Evolutionary conservation across 2,888 invertebrate genomes (phyloP).

Genomic region (Bombylius discolor): DNA sequence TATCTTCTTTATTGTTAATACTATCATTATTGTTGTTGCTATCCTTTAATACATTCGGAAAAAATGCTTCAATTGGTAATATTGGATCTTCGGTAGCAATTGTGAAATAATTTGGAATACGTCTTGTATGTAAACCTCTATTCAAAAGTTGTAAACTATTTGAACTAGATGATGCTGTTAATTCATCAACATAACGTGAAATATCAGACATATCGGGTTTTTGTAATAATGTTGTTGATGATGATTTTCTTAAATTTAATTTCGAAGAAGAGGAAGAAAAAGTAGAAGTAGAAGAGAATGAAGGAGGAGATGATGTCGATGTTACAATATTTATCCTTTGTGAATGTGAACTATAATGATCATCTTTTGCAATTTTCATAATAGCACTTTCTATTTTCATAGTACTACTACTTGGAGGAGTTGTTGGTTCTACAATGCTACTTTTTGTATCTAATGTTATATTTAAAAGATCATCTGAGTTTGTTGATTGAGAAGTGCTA

Average conservation of each 20-base stretch:
- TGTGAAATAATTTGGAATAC: constrained; percentile 56
- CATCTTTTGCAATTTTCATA: constrained; percentile 41
- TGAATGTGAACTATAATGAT: constrained; percentile 4
- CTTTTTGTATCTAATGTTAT: constrained; percentile 23
- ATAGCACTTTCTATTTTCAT: constrained; percentile 40
- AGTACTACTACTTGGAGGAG: constrained; percentile 3
- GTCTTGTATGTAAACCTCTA: constrained; percentile 38
- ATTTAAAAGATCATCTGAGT: constrained; percentile 34
- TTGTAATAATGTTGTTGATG: constrained; percentile 30
- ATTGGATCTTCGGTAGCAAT: constrained; percentile 69
- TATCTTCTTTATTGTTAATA: no score
- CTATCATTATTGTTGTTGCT: background rate
- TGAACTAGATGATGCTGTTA: constrained; percentile 58
- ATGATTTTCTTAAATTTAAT: constrained; percentile 10
- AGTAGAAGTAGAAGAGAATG: background rate
- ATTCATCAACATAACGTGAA: constrained; percentile 56
- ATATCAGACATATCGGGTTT: constrained; percentile 37
- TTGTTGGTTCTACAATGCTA: constrained; percentile 12
- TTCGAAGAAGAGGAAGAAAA: background rate
- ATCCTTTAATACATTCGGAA: constrained; percentile 44
- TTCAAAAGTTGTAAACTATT: constrained; percentile 57
- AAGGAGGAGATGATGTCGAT: background rate
- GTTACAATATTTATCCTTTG: background rate
- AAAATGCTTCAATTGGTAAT: constrained; percentile 67
- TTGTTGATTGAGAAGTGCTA: constrained; percentile 26